Conservation (phyloP, 2,888 invertebrate species). For the Cheilosia impressa region DNA sequence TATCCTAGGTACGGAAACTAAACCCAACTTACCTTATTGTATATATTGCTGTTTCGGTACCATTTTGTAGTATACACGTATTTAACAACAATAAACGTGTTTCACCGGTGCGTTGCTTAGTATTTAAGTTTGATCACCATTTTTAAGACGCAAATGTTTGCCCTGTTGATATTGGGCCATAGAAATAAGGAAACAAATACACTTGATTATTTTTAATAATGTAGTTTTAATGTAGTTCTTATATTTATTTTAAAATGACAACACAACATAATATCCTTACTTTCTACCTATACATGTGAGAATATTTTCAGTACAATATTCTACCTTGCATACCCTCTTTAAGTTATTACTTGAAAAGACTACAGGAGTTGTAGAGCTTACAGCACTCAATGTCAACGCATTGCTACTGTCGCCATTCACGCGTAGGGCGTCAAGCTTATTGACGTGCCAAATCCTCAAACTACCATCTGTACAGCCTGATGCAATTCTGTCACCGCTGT, state of each 20-base stretch:
- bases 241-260: background rate
- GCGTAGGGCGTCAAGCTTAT: conserved; percentile 76
- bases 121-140: too few species aligned
- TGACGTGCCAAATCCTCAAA: conserved; percentile 87
- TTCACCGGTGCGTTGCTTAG: too few species aligned
- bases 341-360: conserved; percentile 44
- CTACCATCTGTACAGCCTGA: conserved; percentile 88
- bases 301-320: conserved; percentile 57
- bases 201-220: background rate
- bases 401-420: conserved; percentile 34
- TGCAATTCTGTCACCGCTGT: conserved; percentile 86
- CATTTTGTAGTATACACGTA: too few species aligned
- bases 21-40: too few species aligned
- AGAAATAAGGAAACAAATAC: background rate
- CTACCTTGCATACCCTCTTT: conserved; percentile 56
- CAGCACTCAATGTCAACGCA: background rate
- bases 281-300: conserved; percentile 67
- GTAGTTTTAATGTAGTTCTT: conserved; percentile 4
- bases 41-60: too few species aligned
- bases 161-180: too few species aligned
- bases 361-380: conserved; percentile 12
- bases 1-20: too few species aligned
- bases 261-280: conserved; percentile 18
- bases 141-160: too few species aligned
- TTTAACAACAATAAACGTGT: too few species aligned